Base-by-base conservation (phyloP, 2,113 vertebrate genomes). In the Odobenus rosmarus region DNA sequence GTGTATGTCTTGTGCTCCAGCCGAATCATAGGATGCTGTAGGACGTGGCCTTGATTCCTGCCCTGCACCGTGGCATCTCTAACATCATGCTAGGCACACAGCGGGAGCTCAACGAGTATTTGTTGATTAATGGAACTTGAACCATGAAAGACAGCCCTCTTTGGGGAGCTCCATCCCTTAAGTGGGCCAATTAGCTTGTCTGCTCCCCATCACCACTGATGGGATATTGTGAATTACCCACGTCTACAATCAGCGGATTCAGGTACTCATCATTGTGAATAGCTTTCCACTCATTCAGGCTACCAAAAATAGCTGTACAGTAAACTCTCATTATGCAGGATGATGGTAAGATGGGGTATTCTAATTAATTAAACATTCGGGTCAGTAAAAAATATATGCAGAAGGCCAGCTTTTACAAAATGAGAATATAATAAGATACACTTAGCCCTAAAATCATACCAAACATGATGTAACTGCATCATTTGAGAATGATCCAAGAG, bases 121-220 rank as follows among this genome's bases (percentile, higher is more conserved):
- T 95, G 97, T 71, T 97, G 97, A 98, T 97, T 97, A 97, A 93
- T 92, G 93, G 93, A 67, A 64, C 95, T 97, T 39, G 51, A 97
- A 92, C 88, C 94, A 3, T 85, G 95, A 97, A 88, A 88, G 93
- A 90, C 97, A 88, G 98, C 84, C 93, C 97, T 98, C 96, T 95
- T 88, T 39, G 92, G 97, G 98, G 96, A 95, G 95, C 79, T 39
- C 61, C 26, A 36, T 2, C 81, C 71, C 64, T 97, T 85, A 98
- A 98, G 98, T 98, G 96, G 97, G 96, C 97, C 98, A 96, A 98
- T 98, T 98, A 98, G 96, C 98, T n/a, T 55, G 95, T 96, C 97
- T 94, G 96, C 55, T 59, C 93, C 88, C 93, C 96, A 10, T 96
- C 72, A 24, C 87, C 84, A 36, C 97, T 97, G 97, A 97, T 96